These are phyloP conservation scores for Meteorus colon DNA, from an alignment of 2,888 invertebrate genomes.

Conservation along the genomic window DNA sequence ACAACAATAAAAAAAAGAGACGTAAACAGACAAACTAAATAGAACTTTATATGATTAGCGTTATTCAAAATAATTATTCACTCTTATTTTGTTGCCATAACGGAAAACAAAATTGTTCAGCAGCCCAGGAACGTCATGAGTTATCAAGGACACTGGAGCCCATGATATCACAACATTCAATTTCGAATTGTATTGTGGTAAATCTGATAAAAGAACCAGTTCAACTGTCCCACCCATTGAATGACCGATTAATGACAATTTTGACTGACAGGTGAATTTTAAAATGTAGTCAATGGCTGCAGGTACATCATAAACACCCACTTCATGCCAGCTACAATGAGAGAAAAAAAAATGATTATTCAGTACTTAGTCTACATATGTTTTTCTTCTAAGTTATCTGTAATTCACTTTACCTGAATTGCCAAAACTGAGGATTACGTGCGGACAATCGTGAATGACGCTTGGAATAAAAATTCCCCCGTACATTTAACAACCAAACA, in stretches of 20 bases:
- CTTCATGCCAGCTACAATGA: slow-evolving; percentile 62
- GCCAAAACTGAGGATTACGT: slow-evolving; percentile 56
- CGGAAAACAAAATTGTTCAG: slow-evolving; percentile 54
- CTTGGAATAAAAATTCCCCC: slow-evolving; percentile 58
- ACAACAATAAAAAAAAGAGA: slow-evolving; percentile 37
- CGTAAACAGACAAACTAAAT: not conserved
- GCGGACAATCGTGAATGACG: slow-evolving; percentile 52
- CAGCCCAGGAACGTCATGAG: slow-evolving; percentile 59
- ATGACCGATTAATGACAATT: slow-evolving; percentile 61
- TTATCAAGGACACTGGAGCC: slow-evolving; percentile 62
- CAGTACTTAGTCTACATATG: too few relatives aligned
- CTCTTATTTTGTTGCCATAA: slow-evolving; percentile 61
- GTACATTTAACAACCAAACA: slow-evolving; percentile 57
- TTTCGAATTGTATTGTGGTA: slow-evolving; percentile 63
- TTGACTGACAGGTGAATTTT: slow-evolving; percentile 54
- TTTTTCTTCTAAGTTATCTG: too few relatives aligned
- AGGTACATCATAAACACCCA: slow-evolving; percentile 59
- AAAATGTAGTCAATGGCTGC: slow-evolving; percentile 61
- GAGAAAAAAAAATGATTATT: slow-evolving; percentile 9
- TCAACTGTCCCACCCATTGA: slow-evolving; percentile 64
- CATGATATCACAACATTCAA: slow-evolving; percentile 59
- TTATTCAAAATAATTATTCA: slow-evolving; percentile 31
- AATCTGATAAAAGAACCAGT: slow-evolving; percentile 61
- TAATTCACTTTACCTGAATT: slow-evolving; percentile 52
- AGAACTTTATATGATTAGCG: too few relatives aligned